A percentile compares a stretch with the other conserved stretches of the same genome.
Evolutionary conservation across 2,113 vertebrate genomes (phyloP).

Genomic region (Numenius arquata): DNA sequence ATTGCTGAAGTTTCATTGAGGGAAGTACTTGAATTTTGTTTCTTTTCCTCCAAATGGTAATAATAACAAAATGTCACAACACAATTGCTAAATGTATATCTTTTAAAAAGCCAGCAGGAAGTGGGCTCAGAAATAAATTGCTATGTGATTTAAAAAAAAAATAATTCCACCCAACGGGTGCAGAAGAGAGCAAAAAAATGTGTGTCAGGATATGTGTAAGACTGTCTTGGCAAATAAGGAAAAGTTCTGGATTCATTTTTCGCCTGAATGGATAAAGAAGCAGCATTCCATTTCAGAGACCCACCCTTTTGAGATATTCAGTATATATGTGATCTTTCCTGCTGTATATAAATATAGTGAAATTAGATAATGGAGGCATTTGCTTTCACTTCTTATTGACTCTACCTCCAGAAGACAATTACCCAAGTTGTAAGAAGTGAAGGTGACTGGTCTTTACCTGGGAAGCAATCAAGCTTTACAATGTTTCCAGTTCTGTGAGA

Average conservation of each 20-base stretch:
- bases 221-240: not conserved
- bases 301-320: not conserved
- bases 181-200: not conserved
- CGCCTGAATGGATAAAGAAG: not conserved
- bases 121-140: not conserved
- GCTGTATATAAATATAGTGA: not conserved
- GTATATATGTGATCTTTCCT: not conserved
- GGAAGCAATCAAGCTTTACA: not conserved
- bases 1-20: not conserved
- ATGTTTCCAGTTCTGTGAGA: not conserved
- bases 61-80: not conserved
- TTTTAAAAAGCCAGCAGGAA: not conserved
- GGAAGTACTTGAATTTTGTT: not conserved
- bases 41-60: not conserved
- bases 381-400: not conserved
- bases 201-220: not conserved
- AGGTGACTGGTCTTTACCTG: not conserved
- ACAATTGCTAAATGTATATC: not conserved
- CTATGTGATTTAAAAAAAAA: not conserved
- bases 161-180: not conserved
- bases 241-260: not conserved
- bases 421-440: not conserved
- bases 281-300: not conserved
- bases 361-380: not conserved
- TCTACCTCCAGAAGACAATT: not conserved